Conservation (phyloP, 2,113 vertebrate genomes). For the Amphiprion ocellaris region DNA sequence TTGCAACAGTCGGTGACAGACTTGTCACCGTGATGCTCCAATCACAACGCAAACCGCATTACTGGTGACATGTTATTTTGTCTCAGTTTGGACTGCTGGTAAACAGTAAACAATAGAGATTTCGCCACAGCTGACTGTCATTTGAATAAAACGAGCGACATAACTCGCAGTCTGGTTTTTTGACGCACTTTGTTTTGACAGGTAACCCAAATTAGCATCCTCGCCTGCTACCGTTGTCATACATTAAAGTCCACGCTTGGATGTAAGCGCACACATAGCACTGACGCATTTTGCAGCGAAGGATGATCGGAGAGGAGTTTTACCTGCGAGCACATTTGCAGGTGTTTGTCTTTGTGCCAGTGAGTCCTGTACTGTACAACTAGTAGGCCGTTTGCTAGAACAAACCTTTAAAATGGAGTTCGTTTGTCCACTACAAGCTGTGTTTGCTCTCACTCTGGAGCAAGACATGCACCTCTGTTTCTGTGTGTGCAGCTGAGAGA, state of each 20-base stretch:
- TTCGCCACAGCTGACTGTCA: slow-evolving; percentile 26
- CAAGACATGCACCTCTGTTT: not conserved
- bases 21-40: slow-evolving; percentile 52
- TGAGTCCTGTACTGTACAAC: not conserved
- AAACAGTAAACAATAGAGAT: slow-evolving; percentile 54
- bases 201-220: slow-evolving; percentile 26
- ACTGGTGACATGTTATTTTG: slow-evolving; percentile 64
- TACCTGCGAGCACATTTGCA: not conserved
- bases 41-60: slow-evolving; percentile 47
- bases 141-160: slow-evolving; percentile 10
- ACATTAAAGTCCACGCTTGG: not conserved
- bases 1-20: slow-evolving; percentile 47
- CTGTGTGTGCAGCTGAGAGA: not conserved
- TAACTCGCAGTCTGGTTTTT: slow-evolving; percentile 5
- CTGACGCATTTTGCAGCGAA: not conserved
- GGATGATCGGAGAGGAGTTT: not conserved
- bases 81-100: slow-evolving; percentile 51
- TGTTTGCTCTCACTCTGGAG: not conserved
- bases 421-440: not conserved
- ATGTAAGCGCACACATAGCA: not conserved
- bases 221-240: not conserved
- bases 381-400: not conserved
- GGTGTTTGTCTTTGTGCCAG: not conserved
- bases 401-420: slow-evolving; percentile 2
- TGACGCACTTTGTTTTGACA: slow-evolving; percentile 40